A percentile compares a stretch with the other conserved stretches of the same genome.
Evolutionary conservation across 2,113 vertebrate genomes (phyloP).

Genomic region (Agapornis roseicollis): DNA sequence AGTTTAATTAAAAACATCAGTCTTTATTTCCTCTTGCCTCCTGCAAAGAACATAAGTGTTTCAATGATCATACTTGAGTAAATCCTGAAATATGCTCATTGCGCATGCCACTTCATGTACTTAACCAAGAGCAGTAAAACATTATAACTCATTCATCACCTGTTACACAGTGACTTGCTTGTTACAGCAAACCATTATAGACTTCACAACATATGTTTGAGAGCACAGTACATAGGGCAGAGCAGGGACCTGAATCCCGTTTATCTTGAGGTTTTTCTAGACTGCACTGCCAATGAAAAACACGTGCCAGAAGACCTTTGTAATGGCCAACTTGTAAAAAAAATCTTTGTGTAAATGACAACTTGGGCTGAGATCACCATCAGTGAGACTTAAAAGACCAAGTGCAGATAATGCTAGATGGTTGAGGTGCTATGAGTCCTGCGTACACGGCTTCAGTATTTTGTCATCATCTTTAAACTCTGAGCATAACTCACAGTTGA

Average conservation of each 20-base stretch:
- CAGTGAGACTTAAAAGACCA: not conserved
- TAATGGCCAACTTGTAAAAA: not conserved
- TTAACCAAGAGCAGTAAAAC: not conserved
- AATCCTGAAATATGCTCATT: not conserved
- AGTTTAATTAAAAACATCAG: not conserved
- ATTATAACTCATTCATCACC: not conserved
- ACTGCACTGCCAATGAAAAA: not conserved
- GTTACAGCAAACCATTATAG: not conserved
- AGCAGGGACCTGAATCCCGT: not conserved
- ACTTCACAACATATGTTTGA: not conserved
- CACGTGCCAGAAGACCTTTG: not conserved
- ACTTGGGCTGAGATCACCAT: not conserved
- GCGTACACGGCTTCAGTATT: fast-evolving
- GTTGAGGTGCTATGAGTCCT: fast-evolving
- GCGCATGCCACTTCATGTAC: not conserved
- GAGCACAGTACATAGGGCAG: not conserved
- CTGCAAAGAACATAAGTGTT: not conserved
- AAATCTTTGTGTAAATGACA: not conserved
- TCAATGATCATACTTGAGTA: not conserved
- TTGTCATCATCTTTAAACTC: not conserved
- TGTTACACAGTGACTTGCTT: not conserved
- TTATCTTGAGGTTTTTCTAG: not conserved
- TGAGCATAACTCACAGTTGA: not conserved
- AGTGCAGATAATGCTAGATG: not conserved
- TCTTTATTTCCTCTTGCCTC: not conserved